phyloP scores from a whole-genome alignment of 1,140 invertebrate species.

The Anoplolepis gracilipes region DNA sequence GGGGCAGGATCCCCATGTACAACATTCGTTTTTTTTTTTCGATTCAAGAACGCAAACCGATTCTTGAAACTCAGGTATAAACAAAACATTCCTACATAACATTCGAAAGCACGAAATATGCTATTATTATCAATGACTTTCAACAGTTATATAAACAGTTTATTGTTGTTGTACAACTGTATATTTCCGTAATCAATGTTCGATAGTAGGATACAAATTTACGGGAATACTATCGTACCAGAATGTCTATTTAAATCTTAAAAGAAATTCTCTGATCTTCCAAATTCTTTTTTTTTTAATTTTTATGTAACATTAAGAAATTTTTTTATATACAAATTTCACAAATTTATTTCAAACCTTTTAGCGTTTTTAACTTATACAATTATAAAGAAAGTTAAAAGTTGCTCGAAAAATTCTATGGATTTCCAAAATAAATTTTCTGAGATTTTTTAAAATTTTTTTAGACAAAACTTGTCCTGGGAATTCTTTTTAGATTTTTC shows the following conservation, averaged over 20 bases:
- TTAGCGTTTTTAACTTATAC: no score
- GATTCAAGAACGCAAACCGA: background rate
- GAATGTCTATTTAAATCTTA: background rate
- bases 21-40: background rate
- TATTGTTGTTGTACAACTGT: background rate
- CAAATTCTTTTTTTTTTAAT: background rate
- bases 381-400: no score
- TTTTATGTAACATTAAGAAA: background rate
- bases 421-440: background rate
- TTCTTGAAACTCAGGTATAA: conserved; percentile 39
- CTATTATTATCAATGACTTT: background rate
- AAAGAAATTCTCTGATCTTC: background rate
- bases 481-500: background rate
- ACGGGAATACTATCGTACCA: background rate
- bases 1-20: background rate
- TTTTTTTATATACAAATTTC: no score
- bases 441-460: background rate
- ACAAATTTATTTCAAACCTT: no score
- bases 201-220: background rate
- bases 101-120: background rate
- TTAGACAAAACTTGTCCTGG: background rate
- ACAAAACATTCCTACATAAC: conserved; percentile 18
- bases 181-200: background rate
- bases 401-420: background rate
- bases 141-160: background rate